phyloP scores from a whole-genome alignment of 2,888 invertebrate genomes.

The Panopea generosa region DNA sequence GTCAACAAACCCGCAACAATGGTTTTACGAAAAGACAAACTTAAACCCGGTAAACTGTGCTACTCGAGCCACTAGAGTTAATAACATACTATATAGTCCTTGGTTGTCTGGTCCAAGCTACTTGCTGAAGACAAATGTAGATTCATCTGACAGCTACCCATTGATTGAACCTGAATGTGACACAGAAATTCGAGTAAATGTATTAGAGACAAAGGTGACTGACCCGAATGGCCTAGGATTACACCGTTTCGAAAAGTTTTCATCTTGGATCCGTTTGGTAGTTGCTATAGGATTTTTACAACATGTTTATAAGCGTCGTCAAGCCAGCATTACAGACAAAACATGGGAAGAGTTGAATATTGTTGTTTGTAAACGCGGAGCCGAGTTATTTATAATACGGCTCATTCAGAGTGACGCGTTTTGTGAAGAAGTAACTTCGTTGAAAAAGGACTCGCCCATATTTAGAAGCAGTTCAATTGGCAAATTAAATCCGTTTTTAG shows the following conservation, averaged over 20 bases:
- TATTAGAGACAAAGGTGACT: background rate
- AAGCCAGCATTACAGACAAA: too few species aligned
- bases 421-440: background rate
- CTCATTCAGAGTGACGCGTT: slow-evolving; percentile 19
- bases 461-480: slow-evolving; percentile 34
- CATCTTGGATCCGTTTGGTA: too few species aligned
- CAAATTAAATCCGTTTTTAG: too few species aligned
- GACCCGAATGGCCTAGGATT: background rate
- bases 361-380: too few species aligned
- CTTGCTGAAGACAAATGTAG: background rate
- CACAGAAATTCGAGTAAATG: slow-evolving; percentile 25
- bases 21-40: slow-evolving; percentile 28
- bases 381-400: slow-evolving; percentile 13
- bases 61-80: slow-evolving; percentile 13
- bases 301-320: too few species aligned
- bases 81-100: too few species aligned
- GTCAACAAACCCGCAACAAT: slow-evolving; percentile 24
- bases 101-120: slow-evolving; percentile 9
- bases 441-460: background rate
- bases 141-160: background rate
- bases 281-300: too few species aligned
- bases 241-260: background rate
- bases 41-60: slow-evolving; percentile 46
- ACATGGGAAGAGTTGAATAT: too few species aligned
- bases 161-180: slow-evolving; percentile 37